Evolutionary conservation across 2,888 invertebrate species (phyloP).

Genomic region (Chelonus formosanus): DNA sequence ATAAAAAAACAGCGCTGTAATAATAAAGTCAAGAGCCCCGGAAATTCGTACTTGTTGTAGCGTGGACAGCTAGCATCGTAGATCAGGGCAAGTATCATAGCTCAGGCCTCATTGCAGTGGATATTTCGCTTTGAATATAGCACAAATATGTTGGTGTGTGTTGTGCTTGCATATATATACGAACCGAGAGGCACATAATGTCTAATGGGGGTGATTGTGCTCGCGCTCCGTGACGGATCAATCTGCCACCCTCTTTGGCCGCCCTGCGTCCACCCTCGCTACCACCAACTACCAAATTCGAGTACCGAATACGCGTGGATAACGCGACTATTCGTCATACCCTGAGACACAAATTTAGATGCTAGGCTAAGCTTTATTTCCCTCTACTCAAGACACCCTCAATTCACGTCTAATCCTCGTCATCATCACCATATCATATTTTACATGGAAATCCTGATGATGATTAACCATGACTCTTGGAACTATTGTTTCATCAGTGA

Average conservation of each 20-base stretch:
- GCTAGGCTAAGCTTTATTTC: neutral
- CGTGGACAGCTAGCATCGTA: conserved; percentile 42
- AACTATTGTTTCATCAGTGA: too few species aligned
- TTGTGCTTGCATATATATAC: conserved; percentile 28
- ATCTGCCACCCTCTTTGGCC: conserved; percentile 61
- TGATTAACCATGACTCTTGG: too few species aligned
- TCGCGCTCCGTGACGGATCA: conserved; percentile 64
- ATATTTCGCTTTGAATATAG: conserved; percentile 20
- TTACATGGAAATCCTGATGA: too few species aligned
- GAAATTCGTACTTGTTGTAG: conserved; percentile 45
- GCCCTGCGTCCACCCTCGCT: conserved; percentile 44
- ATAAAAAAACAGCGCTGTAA: neutral
- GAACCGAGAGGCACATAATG: conserved; percentile 61
- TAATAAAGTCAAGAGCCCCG: conserved; percentile 33
- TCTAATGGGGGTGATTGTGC: conserved; percentile 65
- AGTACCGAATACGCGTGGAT: conserved; percentile 55
- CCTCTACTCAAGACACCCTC: neutral
- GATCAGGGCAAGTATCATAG: conserved; percentile 58
- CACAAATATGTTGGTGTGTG: conserved; percentile 6
- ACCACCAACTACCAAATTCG: conserved; percentile 45
- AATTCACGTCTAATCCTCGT: neutral
- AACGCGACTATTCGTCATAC: conserved; percentile 61
- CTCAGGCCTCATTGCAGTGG: conserved; percentile 45
- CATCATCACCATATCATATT: neutral
- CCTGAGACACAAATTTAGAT: conserved; percentile 43